Evolutionary conservation across 23 tunicate genomes (phyloP).

Genomic region (Diplosoma virens): DNA sequence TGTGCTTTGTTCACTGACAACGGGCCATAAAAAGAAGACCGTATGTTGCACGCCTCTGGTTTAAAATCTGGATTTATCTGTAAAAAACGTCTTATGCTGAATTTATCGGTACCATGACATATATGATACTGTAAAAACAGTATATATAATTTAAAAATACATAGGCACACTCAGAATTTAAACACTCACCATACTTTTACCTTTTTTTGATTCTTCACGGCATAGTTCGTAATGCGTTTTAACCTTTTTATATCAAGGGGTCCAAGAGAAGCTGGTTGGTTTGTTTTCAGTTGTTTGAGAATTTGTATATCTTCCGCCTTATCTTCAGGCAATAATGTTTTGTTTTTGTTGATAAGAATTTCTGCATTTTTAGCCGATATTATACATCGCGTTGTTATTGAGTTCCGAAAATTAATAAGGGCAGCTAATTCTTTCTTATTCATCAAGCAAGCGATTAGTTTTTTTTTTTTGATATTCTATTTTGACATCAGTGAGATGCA

Average conservation of each 20-base stretch:
- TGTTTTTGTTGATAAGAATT: neutral
- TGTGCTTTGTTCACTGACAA: too few relatives aligned
- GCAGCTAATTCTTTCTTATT: slow-evolving; percentile 16
- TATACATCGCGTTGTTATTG: slow-evolving; percentile 8
- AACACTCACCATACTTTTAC: neutral
- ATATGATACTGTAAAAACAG: neutral
- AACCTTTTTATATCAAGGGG: slow-evolving; percentile 9
- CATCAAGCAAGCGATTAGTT: neutral
- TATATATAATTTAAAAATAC: neutral
- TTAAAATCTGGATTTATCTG: slow-evolving; percentile 11
- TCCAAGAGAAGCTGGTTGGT: slow-evolving; percentile 30
- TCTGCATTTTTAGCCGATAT: slow-evolving; percentile 9
- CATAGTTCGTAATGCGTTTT: neutral
- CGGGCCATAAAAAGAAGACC: too few relatives aligned
- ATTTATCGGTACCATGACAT: neutral
- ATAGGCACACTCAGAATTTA: neutral
- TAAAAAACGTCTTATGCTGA: neutral
- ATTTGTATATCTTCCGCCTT: neutral
- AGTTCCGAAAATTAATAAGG: neutral
- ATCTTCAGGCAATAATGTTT: slow-evolving; percentile 14
- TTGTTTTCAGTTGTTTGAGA: neutral
- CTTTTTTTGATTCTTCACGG: slow-evolving; percentile 6
- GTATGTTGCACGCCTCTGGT: too few relatives aligned
- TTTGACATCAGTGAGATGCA: slow-evolving; percentile 23
- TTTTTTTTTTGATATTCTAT: slow-evolving; percentile 17